phyloP scores from a whole-genome alignment of 2,888 invertebrate species.

The Oligia strigilis region DNA sequence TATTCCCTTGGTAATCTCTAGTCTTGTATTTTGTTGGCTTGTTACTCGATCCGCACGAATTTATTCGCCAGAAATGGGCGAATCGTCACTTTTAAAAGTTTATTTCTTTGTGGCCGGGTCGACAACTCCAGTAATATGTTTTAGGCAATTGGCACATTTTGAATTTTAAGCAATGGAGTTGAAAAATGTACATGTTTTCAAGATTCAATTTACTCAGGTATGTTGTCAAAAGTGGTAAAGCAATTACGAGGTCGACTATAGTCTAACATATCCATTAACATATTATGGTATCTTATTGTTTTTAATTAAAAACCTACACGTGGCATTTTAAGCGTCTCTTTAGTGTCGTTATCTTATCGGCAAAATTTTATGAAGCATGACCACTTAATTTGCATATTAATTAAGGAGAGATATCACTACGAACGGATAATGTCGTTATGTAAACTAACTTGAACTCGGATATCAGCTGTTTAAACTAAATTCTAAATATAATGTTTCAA shows the following conservation, averaged over 20 bases:
- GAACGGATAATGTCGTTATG: not conserved
- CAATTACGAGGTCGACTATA: not conserved
- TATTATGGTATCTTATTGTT: not conserved
- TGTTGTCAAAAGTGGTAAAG: not conserved
- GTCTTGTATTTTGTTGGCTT: too few species aligned
- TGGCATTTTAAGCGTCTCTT: not conserved
- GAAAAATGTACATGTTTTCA: too few species aligned
- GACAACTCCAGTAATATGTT: too few species aligned
- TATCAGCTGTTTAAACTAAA: not conserved
- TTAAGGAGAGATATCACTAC: not conserved
- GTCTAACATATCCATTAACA: not conserved
- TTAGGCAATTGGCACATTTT: too few species aligned
- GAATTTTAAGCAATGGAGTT: too few species aligned
- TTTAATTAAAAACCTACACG: not conserved
- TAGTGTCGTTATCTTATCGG: not conserved
- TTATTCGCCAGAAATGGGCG: too few species aligned
- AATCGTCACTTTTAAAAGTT: too few species aligned
- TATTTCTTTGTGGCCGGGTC: too few species aligned
- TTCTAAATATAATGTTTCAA: too few species aligned
- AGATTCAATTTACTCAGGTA: too few species aligned
- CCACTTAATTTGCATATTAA: constrained; percentile 2
- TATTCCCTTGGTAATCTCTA: too few species aligned
- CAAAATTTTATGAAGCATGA: not conserved
- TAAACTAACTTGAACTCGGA: not conserved
- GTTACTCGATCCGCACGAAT: too few species aligned